Evolutionary conservation across 64 coral and sea anemone genomes (phyloP).

Genomic region (Stylophora pistillata): DNA sequence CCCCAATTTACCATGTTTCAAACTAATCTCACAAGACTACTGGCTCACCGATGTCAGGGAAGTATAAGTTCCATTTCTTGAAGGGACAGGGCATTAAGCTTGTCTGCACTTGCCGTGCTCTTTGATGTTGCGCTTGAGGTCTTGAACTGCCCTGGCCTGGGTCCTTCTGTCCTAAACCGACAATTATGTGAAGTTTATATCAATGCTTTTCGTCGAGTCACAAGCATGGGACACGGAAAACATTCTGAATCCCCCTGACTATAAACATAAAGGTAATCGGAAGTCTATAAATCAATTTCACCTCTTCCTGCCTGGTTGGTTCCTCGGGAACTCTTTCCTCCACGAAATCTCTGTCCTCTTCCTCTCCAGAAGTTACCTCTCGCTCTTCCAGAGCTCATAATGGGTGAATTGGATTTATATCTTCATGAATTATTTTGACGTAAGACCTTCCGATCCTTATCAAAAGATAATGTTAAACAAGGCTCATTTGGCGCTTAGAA

Average conservation of each 20-base stretch:
- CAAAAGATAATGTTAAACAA: not conserved
- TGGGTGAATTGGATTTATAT: not conserved
- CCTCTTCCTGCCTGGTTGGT: slow-evolving; percentile 28
- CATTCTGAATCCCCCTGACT: too few species aligned
- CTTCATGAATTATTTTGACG: not conserved
- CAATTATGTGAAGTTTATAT: not conserved
- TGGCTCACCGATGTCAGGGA: slow-evolving; percentile 45
- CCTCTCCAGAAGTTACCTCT: slow-evolving; percentile 34
- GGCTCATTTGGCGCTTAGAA: not conserved
- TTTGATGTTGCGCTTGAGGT: slow-evolving; percentile 10
- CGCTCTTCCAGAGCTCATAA: slow-evolving; percentile 50
- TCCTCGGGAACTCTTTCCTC: not conserved
- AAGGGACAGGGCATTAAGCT: slow-evolving; percentile 44
- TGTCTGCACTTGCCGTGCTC: slow-evolving; percentile 15
- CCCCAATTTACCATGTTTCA: too few species aligned
- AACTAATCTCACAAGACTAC: too few species aligned
- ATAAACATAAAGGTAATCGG: too few species aligned
- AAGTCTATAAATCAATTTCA: too few species aligned
- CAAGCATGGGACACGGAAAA: not conserved
- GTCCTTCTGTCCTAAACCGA: not conserved
- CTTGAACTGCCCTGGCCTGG: not conserved
- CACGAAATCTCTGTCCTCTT: slow-evolving; percentile 30
- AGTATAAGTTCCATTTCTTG: slow-evolving; percentile 56
- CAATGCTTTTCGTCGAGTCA: not conserved
- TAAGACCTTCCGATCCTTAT: not conserved